Conservation (phyloP, 1,140 invertebrate species). For the Ceratosolen solmsi region DNA sequence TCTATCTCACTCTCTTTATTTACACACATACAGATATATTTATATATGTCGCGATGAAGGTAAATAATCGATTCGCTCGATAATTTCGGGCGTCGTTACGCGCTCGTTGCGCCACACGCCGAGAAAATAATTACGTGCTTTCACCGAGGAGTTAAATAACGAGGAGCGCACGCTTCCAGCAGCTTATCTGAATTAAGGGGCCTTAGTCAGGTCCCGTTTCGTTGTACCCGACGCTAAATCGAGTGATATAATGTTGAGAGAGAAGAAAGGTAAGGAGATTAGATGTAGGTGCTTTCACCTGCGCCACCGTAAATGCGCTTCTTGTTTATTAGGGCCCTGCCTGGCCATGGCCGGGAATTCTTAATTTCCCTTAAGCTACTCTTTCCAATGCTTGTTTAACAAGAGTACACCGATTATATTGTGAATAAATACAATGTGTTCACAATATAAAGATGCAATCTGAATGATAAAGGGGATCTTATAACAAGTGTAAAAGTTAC, state of each 20-base stretch:
- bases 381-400: too few relatives aligned
- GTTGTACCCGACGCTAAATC: conserved; percentile 14
- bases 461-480: too few relatives aligned
- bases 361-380: too few relatives aligned
- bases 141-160: conserved; percentile 43
- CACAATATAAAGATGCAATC: too few relatives aligned
- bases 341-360: neutral
- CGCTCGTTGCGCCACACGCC: neutral
- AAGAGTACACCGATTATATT: too few relatives aligned
- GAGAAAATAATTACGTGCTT: conserved; percentile 46
- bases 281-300: conserved; percentile 31
- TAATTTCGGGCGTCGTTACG: conserved; percentile 35
- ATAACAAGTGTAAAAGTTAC: too few relatives aligned
- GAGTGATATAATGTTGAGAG: conserved; percentile 42
- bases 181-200: conserved; percentile 31
- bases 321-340: conserved; percentile 20
- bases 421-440: too few relatives aligned
- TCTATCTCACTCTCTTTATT: neutral
- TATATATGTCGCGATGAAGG: neutral
- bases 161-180: conserved; percentile 22
- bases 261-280: conserved; percentile 29
- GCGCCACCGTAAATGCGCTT: conserved; percentile 39
- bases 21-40: too few relatives aligned
- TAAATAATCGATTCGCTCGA: conserved; percentile 34
- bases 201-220: conserved; percentile 27